Evolutionary conservation across 2,888 invertebrate genomes (phyloP).

Genomic region (Scaptomyza flava): DNA sequence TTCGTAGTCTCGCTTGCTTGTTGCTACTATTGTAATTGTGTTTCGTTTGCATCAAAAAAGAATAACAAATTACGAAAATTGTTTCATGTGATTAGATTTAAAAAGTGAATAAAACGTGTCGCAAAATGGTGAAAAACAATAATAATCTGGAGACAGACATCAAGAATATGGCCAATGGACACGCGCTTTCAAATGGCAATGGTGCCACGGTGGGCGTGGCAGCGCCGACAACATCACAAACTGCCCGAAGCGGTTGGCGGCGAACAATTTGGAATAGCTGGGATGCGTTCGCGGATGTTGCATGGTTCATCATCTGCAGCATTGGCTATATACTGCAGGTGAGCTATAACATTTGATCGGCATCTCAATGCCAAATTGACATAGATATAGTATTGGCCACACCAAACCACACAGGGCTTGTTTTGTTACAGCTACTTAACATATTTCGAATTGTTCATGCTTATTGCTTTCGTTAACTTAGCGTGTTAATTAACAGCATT

Average conservation of each 20-base stretch:
- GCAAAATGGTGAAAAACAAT: slow-evolving; percentile 77
- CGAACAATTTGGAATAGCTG: slow-evolving; percentile 67
- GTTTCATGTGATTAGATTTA: slow-evolving; percentile 37
- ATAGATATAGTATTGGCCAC: slow-evolving; percentile 3
- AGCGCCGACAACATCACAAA: slow-evolving; percentile 1
- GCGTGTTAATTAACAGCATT: slow-evolving; percentile 30
- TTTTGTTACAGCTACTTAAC: slow-evolving; percentile 33
- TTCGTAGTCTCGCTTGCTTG: slow-evolving; percentile 42
- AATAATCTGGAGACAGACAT: slow-evolving; percentile 56
- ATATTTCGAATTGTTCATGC: slow-evolving; percentile 18
- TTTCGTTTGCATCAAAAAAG: slow-evolving; percentile 30
- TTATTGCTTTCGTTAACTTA: slow-evolving; percentile 8
- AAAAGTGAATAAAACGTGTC: slow-evolving; percentile 31
- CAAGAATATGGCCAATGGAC: slow-evolving; percentile 34
- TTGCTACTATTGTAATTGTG: slow-evolving; percentile 37
- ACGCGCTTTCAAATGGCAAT: slow-evolving; percentile 50
- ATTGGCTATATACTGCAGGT: slow-evolving; percentile 80
- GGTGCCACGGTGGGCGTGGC: slow-evolving; percentile 36
- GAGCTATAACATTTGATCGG: slow-evolving; percentile 5
- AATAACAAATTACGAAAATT: slow-evolving; percentile 31
- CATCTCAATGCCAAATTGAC: slow-evolving; percentile 21
- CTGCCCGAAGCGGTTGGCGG: slow-evolving; percentile 36
- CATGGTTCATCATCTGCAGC: slow-evolving; percentile 81
- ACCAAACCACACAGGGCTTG: slow-evolving; percentile 4
- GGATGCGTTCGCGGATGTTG: slow-evolving; percentile 79